Base-by-base conservation (phyloP, 1,140 invertebrate species). In the Orius laevigatus region DNA sequence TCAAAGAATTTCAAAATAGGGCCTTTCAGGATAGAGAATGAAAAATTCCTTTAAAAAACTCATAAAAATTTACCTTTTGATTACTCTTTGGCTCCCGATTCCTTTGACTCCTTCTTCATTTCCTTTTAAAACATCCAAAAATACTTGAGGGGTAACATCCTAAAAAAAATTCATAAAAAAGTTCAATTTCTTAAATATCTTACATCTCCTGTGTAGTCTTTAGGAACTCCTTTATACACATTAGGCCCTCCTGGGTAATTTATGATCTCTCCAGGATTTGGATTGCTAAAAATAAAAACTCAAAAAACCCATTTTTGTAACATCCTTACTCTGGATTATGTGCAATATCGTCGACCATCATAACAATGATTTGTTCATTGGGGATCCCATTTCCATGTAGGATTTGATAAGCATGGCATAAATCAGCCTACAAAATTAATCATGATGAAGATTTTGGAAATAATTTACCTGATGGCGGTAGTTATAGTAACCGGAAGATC, bases 321-420 rank as follows among this genome's bases (percentile, higher is more conserved):
- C 14, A 9, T 36, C 59, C 66, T 66, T 64, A 73, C 71, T 65
- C 57, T 46, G 35, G n/a, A 58, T 67, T 70, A 51, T 72, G 25
- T 4, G 74, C 74, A 50, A 77, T 68, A 55, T 77, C 74, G 62
- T 77, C 75, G 58, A 69, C 72, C 72, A 76, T 76, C 70, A 76
- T 71, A 8, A 71, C 69, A 49, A 77, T 64, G 49, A 77, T 77
- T 38, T 67, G 62, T 53, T 74, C 69, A 49, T 66, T 65, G n/a
- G 70, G 66, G 46, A 77, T 63, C 35, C 75, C 75, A 65, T 75
- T 66, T 25, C 56, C 58, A 12, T 62, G 57, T 11, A 78, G 48
- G 39, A 76, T 62, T 49, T 78, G 74, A 56, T 74, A 77, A 5
- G 75, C 71, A 62, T 76, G 74, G 48, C 68, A 73, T 34, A 75